A percentile compares a stretch with the other conserved stretches of the same genome.
These are phyloP conservation scores for Miniopterus natalensis DNA, from an alignment of 2,113 vertebrate species.

Conservation along the genomic window DNA sequence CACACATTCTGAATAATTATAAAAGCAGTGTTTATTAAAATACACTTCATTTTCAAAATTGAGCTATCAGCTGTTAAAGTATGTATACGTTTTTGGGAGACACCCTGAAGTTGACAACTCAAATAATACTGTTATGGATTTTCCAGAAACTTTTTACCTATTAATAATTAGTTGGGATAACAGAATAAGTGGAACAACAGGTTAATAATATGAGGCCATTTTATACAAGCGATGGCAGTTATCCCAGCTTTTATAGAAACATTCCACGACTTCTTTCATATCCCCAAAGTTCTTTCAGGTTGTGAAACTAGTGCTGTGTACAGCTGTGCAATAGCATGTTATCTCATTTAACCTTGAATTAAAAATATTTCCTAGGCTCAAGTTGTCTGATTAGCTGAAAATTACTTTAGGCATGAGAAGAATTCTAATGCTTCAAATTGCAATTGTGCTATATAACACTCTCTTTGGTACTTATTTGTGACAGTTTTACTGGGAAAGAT, in stretches of 20 bases:
- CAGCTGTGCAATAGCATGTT: not conserved
- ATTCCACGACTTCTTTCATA: not conserved
- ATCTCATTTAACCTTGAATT: constrained; percentile 22
- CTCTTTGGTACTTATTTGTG: not conserved
- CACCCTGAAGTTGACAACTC: not conserved
- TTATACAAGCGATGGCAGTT: not conserved
- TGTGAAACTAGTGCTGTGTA: not conserved
- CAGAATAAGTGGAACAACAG: not conserved
- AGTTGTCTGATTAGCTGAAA: constrained; percentile 35
- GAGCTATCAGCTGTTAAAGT: too few species aligned
- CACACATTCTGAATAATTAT: too few species aligned
- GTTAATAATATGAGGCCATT: not conserved
- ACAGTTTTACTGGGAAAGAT: not conserved
- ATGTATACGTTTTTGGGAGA: too few species aligned
- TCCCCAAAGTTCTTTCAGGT: not conserved
- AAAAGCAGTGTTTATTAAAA: too few species aligned
- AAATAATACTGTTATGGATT: not conserved
- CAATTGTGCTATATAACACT: not conserved
- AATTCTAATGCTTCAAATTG: not conserved
- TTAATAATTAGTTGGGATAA: constrained; percentile 9
- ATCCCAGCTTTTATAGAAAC: not conserved
- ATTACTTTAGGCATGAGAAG: not conserved
- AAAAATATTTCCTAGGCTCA: constrained; percentile 14
- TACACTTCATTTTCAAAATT: too few species aligned
- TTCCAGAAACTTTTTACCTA: constrained; percentile 24